Evolutionary conservation across 2,113 vertebrate genomes (phyloP), one percentile per base, ranked within the genome.

Genomic region (Herpailurus yagouaroundi): DNA sequence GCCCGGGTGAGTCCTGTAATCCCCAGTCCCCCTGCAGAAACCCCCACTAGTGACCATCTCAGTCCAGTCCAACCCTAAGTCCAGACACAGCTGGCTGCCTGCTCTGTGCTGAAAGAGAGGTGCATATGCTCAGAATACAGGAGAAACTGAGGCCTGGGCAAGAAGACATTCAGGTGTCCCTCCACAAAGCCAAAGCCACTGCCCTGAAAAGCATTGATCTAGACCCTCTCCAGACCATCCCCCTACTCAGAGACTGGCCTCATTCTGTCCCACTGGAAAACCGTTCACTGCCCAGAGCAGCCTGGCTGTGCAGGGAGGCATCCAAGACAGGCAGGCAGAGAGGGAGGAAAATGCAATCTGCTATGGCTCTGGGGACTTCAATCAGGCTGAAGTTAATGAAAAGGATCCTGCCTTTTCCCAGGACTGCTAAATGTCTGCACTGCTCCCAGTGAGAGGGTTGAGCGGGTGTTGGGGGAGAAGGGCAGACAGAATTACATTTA

Each of bases 301-400:
- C 41, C 63, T 64, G 5, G 48, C 77, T 55, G n/a, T 73, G 66
- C 15, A 2, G 21, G 38, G n/a, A 76, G 48, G 29, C 19, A 48
- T 50, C 18, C 57, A 69, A 21, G 48, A 14, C n/a, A 50, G 29
- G 33, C 31, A 91, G 89, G 52, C 74, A 77, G 81, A 57, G 27
- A 64, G n/a, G 80, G 12, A 64, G 36, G 52, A 79, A 97, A 89
- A 91, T 89, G 82, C 48, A 89, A 92, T 89, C 69, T 12, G 19
- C 11, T 8, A 2, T 41, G 36, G 79, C 88, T 91, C 91, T 89
- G 21, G 82, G 92, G 96, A 96, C 89, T 97, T 95, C 95, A 94
- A 60, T 95, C 92, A 83, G 69, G 38, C 64, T 79, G 33, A 76
- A 84, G 96, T 87, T 97, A 97, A 98, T 95, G 77, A 95, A 85